Evolutionary conservation across 1,140 invertebrate genomes (phyloP).

Genomic region (Phocides pigmalion): DNA sequence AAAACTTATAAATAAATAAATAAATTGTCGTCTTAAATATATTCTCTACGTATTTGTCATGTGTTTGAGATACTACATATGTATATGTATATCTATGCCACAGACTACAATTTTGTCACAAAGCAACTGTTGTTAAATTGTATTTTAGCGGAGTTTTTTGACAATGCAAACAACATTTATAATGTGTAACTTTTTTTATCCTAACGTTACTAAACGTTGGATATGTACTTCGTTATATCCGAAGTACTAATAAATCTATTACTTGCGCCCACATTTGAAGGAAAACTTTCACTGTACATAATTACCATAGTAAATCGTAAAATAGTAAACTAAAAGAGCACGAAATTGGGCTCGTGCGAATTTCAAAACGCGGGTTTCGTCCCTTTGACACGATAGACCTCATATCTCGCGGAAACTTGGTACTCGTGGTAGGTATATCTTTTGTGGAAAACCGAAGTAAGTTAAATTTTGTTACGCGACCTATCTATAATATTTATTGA

Average conservation of each 20-base stretch:
- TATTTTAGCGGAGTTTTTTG: too few relatives aligned
- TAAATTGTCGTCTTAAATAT: too few relatives aligned
- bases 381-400: slow-evolving; percentile 20
- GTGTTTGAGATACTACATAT: too few relatives aligned
- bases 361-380: slow-evolving; percentile 8
- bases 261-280: neutral
- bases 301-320: neutral
- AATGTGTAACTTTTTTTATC: too few relatives aligned
- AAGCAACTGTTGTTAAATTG: too few relatives aligned
- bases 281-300: slow-evolving; percentile 3
- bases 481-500: slow-evolving; percentile 3
- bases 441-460: slow-evolving; percentile 23
- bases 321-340: neutral
- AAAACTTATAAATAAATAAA: too few relatives aligned
- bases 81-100: too few relatives aligned
- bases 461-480: slow-evolving; percentile 8
- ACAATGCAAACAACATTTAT: neutral
- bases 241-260: neutral
- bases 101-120: too few relatives aligned
- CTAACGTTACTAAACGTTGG: neutral
- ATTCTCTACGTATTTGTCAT: too few relatives aligned
- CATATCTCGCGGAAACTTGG: slow-evolving; percentile 15
- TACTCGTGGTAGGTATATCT: slow-evolving; percentile 8
- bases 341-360: neutral
- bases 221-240: neutral